Base-by-base conservation (phyloP, 2,888 invertebrate species). In the Abrostola tripartita region DNA sequence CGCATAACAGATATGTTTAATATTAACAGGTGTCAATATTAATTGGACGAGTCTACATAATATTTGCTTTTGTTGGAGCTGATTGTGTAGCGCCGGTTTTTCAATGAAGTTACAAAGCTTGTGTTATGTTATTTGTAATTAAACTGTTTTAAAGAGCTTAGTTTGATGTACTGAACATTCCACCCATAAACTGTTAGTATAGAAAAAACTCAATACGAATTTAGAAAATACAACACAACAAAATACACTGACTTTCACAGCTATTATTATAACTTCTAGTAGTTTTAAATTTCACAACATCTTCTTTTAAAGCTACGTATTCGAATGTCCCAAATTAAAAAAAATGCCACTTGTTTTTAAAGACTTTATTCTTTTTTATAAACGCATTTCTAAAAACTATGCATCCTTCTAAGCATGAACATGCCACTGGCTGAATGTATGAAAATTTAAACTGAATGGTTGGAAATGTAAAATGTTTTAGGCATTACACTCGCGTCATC, bases 41-140 rank as follows among this genome's bases (percentile, higher is more conserved):
- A 65, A 52, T 62, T 73, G 73, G 81, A 42, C 49, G 40, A 52
- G 52, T 63, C 53, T 66, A 61, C 55, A 67, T 60, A 61, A 79
- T 77, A 79, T 79, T 79, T 73, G 68, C 52, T 59, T 52, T 65
- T 61, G 66, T 65, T 54, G 59, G n/a, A 53, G 73, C 59, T 68
- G 61, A 71, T 79, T 78, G 69, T 50, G 37, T 50, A 56, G 53
- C 61, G 55, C 52, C 54, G 55, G 71, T 38, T 75, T 75, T 70
- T 63, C 61, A 70, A 76, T 68, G 67, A 63, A 38, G 51, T 70
- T 64, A 65, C 74, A 62, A 79, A 61, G 71, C 47, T 52, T 51
- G 59, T 69, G 53, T 56, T 70, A 66, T 68, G 61, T 66, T 68
- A 80, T 82, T 82, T 37, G 42, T 24, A 24, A 24, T 24, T 24